phyloP scores from a whole-genome alignment of 2,888 invertebrate species.

The Torymus aiolomorphi region DNA sequence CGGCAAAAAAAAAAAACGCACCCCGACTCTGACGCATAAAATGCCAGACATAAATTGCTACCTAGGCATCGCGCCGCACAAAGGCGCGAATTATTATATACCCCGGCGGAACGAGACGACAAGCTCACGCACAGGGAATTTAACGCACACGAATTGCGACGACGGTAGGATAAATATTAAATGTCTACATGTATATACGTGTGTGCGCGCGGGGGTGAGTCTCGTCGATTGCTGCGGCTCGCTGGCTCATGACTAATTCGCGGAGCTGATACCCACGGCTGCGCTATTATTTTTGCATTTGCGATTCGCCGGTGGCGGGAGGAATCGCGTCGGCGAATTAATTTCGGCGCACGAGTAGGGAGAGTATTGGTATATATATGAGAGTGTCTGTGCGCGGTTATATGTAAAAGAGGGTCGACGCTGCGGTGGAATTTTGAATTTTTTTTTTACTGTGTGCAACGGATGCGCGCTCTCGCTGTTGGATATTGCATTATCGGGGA shows the following conservation, averaged over 20 bases:
- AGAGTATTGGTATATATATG: no score
- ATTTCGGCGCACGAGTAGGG: no score
- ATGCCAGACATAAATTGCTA: not conserved
- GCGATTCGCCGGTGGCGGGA: not conserved
- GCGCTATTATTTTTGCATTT: constrained; percentile 49
- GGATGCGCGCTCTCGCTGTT: no score
- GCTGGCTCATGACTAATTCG: constrained; percentile 51
- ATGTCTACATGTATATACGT: not conserved
- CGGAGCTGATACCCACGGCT: constrained; percentile 4
- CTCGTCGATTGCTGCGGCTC: constrained; percentile 37
- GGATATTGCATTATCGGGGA: no score
- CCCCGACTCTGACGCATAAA: not conserved
- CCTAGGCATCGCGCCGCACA: constrained; percentile 1
- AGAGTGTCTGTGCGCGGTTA: no score
- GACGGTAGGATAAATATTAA: constrained; percentile 46
- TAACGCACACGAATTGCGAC: not conserved
- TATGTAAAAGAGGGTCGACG: no score
- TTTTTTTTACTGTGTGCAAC: no score
- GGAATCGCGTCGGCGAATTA: no score
- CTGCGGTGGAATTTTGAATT: no score
- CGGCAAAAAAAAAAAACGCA: no score
- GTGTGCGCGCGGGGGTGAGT: no score
- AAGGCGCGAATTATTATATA: constrained; percentile 53
- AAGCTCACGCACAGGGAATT: constrained; percentile 49
- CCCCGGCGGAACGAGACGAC: not conserved